Conservation (phyloP, 2,888 invertebrate genomes). For the Sesia apiformis region DNA sequence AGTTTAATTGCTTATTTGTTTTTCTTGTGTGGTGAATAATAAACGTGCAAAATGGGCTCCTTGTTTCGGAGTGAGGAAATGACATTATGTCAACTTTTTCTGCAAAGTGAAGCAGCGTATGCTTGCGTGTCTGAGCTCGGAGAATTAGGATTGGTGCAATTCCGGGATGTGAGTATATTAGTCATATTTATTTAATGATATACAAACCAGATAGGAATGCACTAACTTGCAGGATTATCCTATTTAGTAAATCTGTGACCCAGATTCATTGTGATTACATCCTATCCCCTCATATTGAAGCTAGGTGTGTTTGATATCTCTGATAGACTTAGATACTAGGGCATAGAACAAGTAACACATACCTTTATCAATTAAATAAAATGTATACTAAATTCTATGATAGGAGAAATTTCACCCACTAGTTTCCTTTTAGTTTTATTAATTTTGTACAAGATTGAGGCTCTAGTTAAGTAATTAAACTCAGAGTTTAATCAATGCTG, state of each 20-base stretch:
- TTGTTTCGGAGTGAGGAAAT: conserved; percentile 98
- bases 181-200: background rate
- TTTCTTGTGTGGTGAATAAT: conserved; percentile 28
- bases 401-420: too few species aligned
- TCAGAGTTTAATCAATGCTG: too few species aligned
- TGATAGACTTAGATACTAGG: too few species aligned
- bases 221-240: background rate
- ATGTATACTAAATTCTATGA: too few species aligned
- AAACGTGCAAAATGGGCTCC: conserved; percentile 80
- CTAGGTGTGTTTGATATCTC: too few species aligned
- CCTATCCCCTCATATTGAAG: background rate
- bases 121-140: conserved; percentile 98
- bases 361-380: too few species aligned
- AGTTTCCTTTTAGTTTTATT: too few species aligned
- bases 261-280: conserved; percentile 20
- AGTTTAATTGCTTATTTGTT: conserved; percentile 25
- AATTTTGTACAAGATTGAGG: too few species aligned
- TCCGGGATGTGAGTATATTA: conserved; percentile 87
- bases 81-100: conserved; percentile 97
- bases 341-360: too few species aligned
- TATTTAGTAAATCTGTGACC: conserved; percentile 30
- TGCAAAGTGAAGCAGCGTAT: conserved; percentile 99
- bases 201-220: background rate
- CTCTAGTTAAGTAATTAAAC: too few species aligned
- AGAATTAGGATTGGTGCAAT: conserved; percentile 97